phyloP scores from a whole-genome alignment of 1,140 invertebrate genomes.

The Pseudomyrmex flavicornis region DNA sequence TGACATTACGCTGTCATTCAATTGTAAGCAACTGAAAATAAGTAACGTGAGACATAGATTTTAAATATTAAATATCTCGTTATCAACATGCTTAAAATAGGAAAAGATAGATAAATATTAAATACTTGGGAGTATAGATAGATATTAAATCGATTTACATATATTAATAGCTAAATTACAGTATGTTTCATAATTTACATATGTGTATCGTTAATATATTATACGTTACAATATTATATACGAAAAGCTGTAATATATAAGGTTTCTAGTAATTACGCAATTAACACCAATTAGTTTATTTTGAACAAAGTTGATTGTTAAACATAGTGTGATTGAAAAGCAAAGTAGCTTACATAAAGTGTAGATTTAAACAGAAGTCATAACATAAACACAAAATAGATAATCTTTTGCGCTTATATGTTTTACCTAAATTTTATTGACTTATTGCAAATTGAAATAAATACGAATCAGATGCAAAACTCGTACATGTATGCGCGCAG shows the following conservation, averaged over 20 bases:
- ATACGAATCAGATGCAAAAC: neutral
- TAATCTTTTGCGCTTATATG: neutral
- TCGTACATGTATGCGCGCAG: no score
- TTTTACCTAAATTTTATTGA: neutral
- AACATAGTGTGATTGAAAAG: neutral
- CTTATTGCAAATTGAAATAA: neutral
- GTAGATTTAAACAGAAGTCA: neutral
- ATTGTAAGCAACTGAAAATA: no score
- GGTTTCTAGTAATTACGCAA: constrained; percentile 5
- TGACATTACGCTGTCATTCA: neutral
- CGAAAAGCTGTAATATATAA: constrained; percentile 23
- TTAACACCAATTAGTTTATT: constrained; percentile 18
- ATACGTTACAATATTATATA: constrained; percentile 3
- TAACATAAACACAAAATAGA: neutral
- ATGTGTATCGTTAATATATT: neutral
- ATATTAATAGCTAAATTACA: neutral
- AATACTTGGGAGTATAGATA: no score
- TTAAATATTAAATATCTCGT: no score
- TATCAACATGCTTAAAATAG: no score
- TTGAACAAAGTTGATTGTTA: constrained; percentile 4
- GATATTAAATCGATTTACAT: no score
- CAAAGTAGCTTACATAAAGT: neutral
- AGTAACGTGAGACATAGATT: no score
- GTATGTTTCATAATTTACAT: neutral
- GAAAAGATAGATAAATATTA: no score